phyloP scores from a whole-genome alignment of 92 coral and sea anemone genomes.

The Metridium senile region DNA sequence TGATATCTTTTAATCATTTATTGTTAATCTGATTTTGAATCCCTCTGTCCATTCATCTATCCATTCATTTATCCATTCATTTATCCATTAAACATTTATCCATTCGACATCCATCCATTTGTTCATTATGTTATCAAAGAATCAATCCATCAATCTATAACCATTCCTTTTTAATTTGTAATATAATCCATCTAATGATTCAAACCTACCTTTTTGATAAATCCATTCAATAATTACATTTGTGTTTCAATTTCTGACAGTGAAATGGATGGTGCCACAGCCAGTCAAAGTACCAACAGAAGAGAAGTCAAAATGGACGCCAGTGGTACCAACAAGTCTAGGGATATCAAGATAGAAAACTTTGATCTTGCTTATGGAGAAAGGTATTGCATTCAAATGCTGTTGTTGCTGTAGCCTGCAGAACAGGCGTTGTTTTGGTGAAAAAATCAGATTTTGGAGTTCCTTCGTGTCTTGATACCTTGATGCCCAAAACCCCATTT shows the following conservation, averaged over 20 bases:
- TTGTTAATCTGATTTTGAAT: neutral
- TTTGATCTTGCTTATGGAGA: slow-evolving; percentile 90
- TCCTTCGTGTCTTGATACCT: too few relatives aligned
- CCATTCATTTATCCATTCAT: neutral
- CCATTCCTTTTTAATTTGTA: too few relatives aligned
- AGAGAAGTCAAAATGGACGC: slow-evolving; percentile 73
- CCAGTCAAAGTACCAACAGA: slow-evolving; percentile 77
- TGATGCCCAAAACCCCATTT: too few relatives aligned
- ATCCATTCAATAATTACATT: neutral
- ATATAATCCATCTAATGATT: too few relatives aligned
- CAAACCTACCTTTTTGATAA: neutral
- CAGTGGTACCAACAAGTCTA: slow-evolving; percentile 69
- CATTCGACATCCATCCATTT: neutral
- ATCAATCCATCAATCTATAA: too few relatives aligned
- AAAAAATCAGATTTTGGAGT: too few relatives aligned
- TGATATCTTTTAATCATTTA: neutral
- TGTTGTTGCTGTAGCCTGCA: too few relatives aligned
- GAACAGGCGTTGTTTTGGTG: too few relatives aligned
- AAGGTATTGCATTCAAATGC: slow-evolving; percentile 44
- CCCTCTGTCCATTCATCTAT: neutral
- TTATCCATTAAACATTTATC: neutral
- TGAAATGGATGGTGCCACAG: slow-evolving; percentile 83
- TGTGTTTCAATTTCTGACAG: slow-evolving; percentile 1
- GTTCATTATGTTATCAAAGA: neutral
- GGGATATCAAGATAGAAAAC: slow-evolving; percentile 78